Percentiles rank a stretch among this genome's conserved stretches.
Conservation (phyloP, 1,140 invertebrate species). For the Zaprionus vittiger region DNA sequence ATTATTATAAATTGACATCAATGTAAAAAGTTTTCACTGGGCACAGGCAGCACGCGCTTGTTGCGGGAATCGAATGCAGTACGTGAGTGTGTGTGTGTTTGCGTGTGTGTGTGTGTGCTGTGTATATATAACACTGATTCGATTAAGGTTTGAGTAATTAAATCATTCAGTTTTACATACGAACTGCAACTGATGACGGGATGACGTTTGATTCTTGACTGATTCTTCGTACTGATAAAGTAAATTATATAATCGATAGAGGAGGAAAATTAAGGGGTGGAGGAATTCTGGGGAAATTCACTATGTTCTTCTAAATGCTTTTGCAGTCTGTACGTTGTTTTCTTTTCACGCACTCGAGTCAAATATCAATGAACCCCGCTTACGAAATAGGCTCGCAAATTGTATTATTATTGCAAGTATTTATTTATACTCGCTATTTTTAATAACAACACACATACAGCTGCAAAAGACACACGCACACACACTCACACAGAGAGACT, state of each 20-base stretch:
- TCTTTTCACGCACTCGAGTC: slow-evolving; percentile 34
- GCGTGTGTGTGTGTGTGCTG: slow-evolving; percentile 17
- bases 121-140: slow-evolving; percentile 62
- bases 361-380: slow-evolving; percentile 80
- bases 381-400: slow-evolving; percentile 71
- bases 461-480: slow-evolving; percentile 30
- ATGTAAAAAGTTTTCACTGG: slow-evolving; percentile 72
- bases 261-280: not conserved
- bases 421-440: slow-evolving; percentile 50
- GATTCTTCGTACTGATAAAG: slow-evolving; percentile 33
- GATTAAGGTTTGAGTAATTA: slow-evolving; percentile 73
- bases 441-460: slow-evolving; percentile 37
- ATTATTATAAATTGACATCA: slow-evolving; percentile 84
- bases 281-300: not conserved
- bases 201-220: slow-evolving; percentile 53
- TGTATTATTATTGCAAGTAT: slow-evolving; percentile 25
- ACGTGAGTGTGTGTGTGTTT: not conserved
- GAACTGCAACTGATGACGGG: slow-evolving; percentile 51
- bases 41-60: slow-evolving; percentile 42
- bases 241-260: slow-evolving; percentile 43
- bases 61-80: slow-evolving; percentile 38
- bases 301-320: not conserved
- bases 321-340: slow-evolving; percentile 5
- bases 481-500: slow-evolving; percentile 14
- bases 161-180: slow-evolving; percentile 65